Conservation (phyloP, 2,888 invertebrate genomes). For the Drosophila macrospina region DNA sequence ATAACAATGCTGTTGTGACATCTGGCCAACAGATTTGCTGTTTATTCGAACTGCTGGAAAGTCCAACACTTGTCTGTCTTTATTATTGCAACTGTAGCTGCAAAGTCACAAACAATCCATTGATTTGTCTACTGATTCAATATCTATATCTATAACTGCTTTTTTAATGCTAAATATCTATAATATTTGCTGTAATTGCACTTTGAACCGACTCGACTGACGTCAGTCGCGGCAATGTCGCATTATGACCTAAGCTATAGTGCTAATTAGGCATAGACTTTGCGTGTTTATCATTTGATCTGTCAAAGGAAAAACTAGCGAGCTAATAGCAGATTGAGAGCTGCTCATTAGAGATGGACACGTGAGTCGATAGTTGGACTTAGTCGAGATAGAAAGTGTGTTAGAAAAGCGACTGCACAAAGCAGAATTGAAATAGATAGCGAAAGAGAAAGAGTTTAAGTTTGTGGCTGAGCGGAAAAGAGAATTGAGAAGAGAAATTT, state of each 20-base stretch:
- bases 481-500: too few species aligned
- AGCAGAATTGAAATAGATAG: neutral
- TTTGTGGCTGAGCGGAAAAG: too few species aligned
- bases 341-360: slow-evolving; percentile 34
- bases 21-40: slow-evolving; percentile 16
- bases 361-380: slow-evolving; percentile 19
- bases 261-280: slow-evolving; percentile 57
- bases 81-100: slow-evolving; percentile 1
- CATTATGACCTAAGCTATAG: slow-evolving; percentile 36
- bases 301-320: slow-evolving; percentile 7
- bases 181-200: slow-evolving; percentile 58
- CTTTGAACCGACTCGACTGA: slow-evolving; percentile 59
- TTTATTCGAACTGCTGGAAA: slow-evolving; percentile 23
- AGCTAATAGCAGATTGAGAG: slow-evolving; percentile 16
- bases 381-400: neutral
- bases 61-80: slow-evolving; percentile 30
- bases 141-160: slow-evolving; percentile 4
- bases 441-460: neutral
- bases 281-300: slow-evolving; percentile 55
- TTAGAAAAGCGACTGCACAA: neutral
- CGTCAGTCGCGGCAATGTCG: slow-evolving; percentile 44
- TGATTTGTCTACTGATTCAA: slow-evolving; percentile 19
- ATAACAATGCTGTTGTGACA: slow-evolving; percentile 29
- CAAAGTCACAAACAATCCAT: slow-evolving; percentile 21
- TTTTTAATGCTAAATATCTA: slow-evolving; percentile 35